Base-by-base conservation (phyloP, 2,888 invertebrate species). In the Lasioglossum villosulum region DNA sequence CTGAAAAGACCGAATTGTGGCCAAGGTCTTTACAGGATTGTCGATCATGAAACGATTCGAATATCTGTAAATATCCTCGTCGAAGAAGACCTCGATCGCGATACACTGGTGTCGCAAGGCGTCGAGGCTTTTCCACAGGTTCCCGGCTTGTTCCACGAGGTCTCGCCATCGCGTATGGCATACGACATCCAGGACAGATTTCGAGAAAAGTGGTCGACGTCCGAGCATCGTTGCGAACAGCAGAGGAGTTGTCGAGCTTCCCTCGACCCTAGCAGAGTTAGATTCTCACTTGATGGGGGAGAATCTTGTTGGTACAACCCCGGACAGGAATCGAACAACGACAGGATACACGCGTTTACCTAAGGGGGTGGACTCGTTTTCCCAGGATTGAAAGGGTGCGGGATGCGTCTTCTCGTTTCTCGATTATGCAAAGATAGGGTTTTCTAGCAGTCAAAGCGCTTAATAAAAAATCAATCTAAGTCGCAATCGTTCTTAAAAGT, bases 101-200 rank as follows among this genome's bases (percentile, higher is more conserved):
- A 68, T 68, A 39, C 66, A 66, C 39, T 23, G 37, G 37, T 68
- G n/a, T 70, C 70, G 39, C 70, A 39, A 70, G 4, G 68, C n/a
- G 68, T 70, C 68, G 23, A n/a, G 39, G 68, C 66, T 37, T 68
- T 2, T 34, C 23, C 34, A 34, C 66, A 19, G 34, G 34, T 66
- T 66, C 23, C 30, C 66, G 34, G 34, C 23, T 34, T 23, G 37
- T 37, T 34, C 8, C 34, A 23, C 70, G 68, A 37, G 10, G 70
- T 23, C 37, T 37, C 23, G 5, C 5, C 4, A 16, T 63, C 30
- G 16, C 30, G 4, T 23, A n/a, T 12, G n/a, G n/a, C n/a, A 12
- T 12, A n/a, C 56, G n/a, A 12, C 56, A 56, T 56, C n/a, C 56
- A n/a, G 23, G 4, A 4, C 5, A 23, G 70, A n/a, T 5, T 39